Base-by-base conservation (phyloP, 2,797 vertebrate genomes). In the Buceros bicornis region DNA sequence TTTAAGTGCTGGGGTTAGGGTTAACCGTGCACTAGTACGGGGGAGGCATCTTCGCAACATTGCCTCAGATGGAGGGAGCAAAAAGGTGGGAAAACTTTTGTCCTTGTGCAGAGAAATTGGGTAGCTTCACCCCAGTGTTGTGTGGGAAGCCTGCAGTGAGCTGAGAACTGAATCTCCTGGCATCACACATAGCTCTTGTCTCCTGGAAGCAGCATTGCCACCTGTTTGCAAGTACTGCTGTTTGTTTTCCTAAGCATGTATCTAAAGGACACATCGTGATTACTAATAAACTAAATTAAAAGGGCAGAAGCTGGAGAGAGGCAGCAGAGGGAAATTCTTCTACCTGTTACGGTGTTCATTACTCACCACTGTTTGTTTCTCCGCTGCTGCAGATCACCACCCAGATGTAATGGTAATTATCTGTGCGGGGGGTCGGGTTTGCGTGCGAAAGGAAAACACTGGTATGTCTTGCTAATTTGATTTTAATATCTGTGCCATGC, bases 401-500 rank as follows among this genome's bases (percentile, higher is more conserved):
- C 11, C 54, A 91, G 62, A 53, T 87, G 53, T 19, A 45, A 20
- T 3, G 51, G 82, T 95, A 54, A 95, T 93, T 79, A 85, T 93
- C 95, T 37, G 90, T 42, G 86, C 87, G 84, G 95, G 94, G 91
- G 91, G 91, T 90, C 1, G 3, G 6, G 21, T 93, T 73, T 84
- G 66, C 85, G 40, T 79, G 77, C 77, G 11, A 11, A 78, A 95
- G 85, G 77, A 95, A 84, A 95, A 61, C 77, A 54, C 58, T 93
- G 51, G n/a, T 66, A 19, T 72, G 78, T 83, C 95, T 93, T 95
- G 80, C 71, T 96, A 92, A 96, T 92, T 94, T 95, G 86, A 80
- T 87, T 92, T 89, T 95, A 95, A 78, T 90, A 90, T 85, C 90
- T 95, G 45, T 94, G 88, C 90, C 90, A 71, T 69, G 83, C 60